Evolutionary conservation across 2,113 vertebrate genomes (phyloP).

Genomic region (Anhinga rufa): DNA sequence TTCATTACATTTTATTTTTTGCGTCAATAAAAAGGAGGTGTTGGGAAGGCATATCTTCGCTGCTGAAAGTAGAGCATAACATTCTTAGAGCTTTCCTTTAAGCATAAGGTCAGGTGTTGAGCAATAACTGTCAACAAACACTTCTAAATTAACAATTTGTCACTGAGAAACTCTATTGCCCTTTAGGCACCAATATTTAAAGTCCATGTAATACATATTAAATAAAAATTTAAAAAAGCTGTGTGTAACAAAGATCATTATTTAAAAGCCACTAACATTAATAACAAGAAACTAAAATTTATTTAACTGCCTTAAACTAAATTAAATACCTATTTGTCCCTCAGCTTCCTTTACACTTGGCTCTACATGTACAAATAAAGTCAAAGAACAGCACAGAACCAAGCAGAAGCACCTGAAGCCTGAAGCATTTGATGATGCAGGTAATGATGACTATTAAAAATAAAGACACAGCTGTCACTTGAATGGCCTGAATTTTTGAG

Average conservation of each 20-base stretch:
- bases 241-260: background rate
- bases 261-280: background rate
- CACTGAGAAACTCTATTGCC: background rate
- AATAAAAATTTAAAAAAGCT: background rate
- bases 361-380: background rate
- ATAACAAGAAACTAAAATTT: background rate
- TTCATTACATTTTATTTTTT: background rate
- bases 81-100: background rate
- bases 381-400: background rate
- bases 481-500: background rate
- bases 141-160: background rate
- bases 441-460: conserved; percentile 2
- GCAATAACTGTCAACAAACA: background rate
- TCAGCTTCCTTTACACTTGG: background rate
- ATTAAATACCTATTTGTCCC: background rate
- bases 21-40: background rate
- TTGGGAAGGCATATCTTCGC: background rate
- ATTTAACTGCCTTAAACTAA: background rate
- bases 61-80: background rate
- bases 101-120: background rate
- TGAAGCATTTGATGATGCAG: background rate
- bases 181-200: background rate
- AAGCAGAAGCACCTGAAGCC: background rate
- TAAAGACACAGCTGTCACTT: conserved; percentile 25
- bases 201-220: background rate